Base-by-base conservation (phyloP, 2,888 invertebrate genomes). In the Herminia tarsipennalis region DNA sequence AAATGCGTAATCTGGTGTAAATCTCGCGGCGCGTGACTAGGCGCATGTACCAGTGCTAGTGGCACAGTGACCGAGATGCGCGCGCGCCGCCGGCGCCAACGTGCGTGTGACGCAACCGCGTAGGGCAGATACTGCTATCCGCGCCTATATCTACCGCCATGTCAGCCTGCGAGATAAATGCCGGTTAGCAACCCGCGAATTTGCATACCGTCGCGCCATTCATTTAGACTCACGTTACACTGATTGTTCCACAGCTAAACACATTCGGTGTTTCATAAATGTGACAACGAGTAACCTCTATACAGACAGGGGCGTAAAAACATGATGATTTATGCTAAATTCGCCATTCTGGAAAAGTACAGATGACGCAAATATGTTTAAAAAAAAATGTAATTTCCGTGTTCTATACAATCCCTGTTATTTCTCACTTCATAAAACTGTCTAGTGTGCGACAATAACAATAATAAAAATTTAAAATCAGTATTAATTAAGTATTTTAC, bases 61-160 rank as follows among this genome's bases (percentile, higher is more conserved):
- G 85, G 73, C 83, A 78, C 78, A 81, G 72, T 84, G 86, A 86
- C 86, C 85, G 81, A 81, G 57, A 71, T 79, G 71, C 72, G 69
- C 69, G 61, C 52, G 61, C 56, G 68, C 55, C 53, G 58, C 66
- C 62, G 69, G 76, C 76, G 73, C 68, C 73, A 61, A 40, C 63
- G 55, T 24, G 43, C 45, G 33, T 46, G 40, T 74, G 71, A 74
- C 71, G 74, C 71, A 74, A 74, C 54, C 59, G 46, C 49, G 54
- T 56, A 56, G 50, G 58, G 67, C 67, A 59, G 45, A 64, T 58
- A 66, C 64, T 53, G 56, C 62, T 52, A 68, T 53, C 60, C 57
- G 47, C 45, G 37, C 47, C 59, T 66, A 54, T 54, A 54, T 56
- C 50, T 51, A 51, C 49, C 41, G 29, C 32, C 37, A 39, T 49